phyloP scores from a whole-genome alignment of 2,797 vertebrate genomes.

The Smutsia temminckii region DNA sequence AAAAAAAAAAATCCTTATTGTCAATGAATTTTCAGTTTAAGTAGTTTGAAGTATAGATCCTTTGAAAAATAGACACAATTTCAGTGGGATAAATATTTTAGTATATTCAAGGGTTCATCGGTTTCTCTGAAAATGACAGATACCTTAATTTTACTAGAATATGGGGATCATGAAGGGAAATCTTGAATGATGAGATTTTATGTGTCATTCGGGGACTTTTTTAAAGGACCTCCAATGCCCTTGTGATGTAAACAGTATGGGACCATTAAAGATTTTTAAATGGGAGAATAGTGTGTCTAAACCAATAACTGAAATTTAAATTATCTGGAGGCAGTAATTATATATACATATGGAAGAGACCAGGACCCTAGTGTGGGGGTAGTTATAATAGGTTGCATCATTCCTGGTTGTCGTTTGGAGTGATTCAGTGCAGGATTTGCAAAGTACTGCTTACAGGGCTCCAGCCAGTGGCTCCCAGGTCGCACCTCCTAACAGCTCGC shows the following conservation, averaged over 20 bases:
- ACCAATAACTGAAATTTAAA: not conserved
- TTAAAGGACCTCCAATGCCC: not conserved
- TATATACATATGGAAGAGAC: too few relatives aligned
- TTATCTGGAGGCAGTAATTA: not conserved
- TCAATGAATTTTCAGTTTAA: not conserved
- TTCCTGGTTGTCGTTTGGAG: fast-evolving
- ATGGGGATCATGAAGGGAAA: not conserved
- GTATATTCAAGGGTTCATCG: not conserved
- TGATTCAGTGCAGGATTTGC: not conserved
- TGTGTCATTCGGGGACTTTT: not conserved
- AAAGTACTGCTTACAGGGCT: too few relatives aligned
- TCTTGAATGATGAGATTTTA: not conserved
- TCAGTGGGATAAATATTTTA: not conserved
- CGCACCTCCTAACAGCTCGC: not conserved
- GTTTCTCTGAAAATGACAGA: not conserved
- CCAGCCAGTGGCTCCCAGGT: not conserved
- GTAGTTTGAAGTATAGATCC: not conserved
- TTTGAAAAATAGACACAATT: not conserved
- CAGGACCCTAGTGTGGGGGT: not conserved
- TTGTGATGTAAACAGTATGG: not conserved
- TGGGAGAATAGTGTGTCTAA: not conserved
- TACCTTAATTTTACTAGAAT: not conserved
- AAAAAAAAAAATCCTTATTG: not conserved
- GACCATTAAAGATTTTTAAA: not conserved
- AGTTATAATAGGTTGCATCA: not conserved